A percentile compares a stretch with the other conserved stretches of the same genome.
Conservation (phyloP, 2,113 vertebrate species). For the Balaeniceps rex region DNA sequence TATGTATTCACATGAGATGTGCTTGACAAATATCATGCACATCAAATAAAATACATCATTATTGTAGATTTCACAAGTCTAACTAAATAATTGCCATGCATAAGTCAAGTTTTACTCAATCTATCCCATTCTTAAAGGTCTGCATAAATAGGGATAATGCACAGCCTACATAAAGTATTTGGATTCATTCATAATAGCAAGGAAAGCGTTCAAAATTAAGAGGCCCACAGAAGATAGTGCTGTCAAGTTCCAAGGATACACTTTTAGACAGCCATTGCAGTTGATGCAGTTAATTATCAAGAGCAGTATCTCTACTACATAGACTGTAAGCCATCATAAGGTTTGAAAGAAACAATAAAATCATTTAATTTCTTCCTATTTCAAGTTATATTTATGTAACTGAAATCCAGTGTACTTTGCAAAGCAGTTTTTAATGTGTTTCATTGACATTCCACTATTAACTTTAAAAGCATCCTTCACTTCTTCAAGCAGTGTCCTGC, state of each 20-base stretch:
- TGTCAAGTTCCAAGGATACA: background rate
- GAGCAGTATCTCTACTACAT: background rate
- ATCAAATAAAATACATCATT: background rate
- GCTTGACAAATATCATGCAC: background rate
- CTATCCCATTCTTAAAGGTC: background rate
- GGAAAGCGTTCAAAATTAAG: background rate
- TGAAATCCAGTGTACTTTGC: background rate
- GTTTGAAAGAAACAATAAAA: background rate
- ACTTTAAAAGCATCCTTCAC: background rate
- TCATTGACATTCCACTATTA: background rate
- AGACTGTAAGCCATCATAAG: background rate
- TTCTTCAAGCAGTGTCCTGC: background rate
- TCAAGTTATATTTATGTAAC: background rate
- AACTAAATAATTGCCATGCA: background rate
- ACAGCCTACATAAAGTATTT: background rate
- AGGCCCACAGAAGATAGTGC: background rate
- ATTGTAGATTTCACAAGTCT: background rate
- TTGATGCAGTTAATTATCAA: background rate
- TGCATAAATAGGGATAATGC: background rate
- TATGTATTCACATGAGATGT: background rate
- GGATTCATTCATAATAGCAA: background rate
- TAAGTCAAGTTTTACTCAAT: background rate
- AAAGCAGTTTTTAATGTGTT: background rate
- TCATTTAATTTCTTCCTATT: background rate
- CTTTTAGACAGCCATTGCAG: background rate